Base-by-base conservation (phyloP, 2,888 invertebrate species). In the Gymnoscelis rufifasciata region DNA sequence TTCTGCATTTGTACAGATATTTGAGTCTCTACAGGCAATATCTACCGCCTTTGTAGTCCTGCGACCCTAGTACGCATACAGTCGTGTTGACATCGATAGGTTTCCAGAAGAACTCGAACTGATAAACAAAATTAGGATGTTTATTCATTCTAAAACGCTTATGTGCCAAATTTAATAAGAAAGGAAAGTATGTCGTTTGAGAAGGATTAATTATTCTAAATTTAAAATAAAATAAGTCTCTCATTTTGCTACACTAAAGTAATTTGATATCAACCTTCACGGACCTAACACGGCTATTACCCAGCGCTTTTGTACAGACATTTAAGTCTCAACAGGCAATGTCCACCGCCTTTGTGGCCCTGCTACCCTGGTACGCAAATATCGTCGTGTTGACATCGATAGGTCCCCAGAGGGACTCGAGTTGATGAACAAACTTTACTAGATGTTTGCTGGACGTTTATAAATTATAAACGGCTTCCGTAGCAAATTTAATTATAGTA, bases 321-420 rank as follows among this genome's bases (percentile, higher is more conserved):
- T n/a, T n/a, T n/a, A n/a, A n/a, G n/a, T n/a, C n/a, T n/a, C n/a
- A n/a, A n/a, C n/a, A n/a, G n/a, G n/a, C n/a, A n/a, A n/a, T n/a
- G 7, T 29, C 13, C 5, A 33, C 31, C 29, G 26, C 11, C 13
- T 23, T 13, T 12, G 42, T 19, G 28, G 27, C 15, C 28, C 27
- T 27, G 42, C 2, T n/a, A 2, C 27, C 27, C 23, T 47, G 13
- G 30, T 47, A 43, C 14, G 40, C 28, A 44, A 49, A 49, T 49
- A 41, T 40, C 31, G 14, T 1, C 13, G 5, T 31, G n/a, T 31
- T 14, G 29, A 29, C 29, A 12, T 12, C 12, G 29, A 29, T 29
- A 29, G 12, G 12, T 29, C 30, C 30, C 30, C 8, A 3, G 14
- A 13, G 31, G 3, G n/a, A 8, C 31, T 31, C 3, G 12, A 30